Percentiles rank a stretch among this genome's conserved stretches.
phyloP scores from a whole-genome alignment of 2,888 invertebrate genomes.

The Therioaphis trifolii region DNA sequence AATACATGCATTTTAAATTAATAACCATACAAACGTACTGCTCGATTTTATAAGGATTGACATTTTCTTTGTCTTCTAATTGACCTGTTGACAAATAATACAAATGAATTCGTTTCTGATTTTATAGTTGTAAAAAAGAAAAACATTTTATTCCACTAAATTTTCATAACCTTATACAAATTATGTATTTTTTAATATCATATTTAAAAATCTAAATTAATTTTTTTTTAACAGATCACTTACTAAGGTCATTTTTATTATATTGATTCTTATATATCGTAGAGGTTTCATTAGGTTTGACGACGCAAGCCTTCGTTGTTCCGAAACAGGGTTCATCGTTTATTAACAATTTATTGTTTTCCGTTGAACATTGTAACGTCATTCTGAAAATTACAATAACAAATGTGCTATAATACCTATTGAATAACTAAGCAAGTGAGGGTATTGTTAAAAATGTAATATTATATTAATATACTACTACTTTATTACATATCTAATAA shows the following conservation, averaged over 20 bases:
- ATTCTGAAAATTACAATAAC: background rate
- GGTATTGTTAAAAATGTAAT: no score
- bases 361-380: background rate
- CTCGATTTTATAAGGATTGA: background rate
- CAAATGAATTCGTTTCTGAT: background rate
- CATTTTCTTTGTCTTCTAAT: constrained; percentile 37
- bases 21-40: background rate
- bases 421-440: no score
- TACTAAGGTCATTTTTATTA: no score
- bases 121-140: background rate
- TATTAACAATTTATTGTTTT: background rate
- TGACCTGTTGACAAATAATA: background rate
- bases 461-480: no score
- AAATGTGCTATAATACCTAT: background rate
- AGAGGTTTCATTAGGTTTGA: background rate
- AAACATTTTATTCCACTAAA: background rate
- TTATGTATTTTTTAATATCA: no score
- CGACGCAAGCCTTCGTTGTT: background rate
- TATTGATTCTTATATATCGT: background rate
- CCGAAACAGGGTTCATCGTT: background rate
- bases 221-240: background rate
- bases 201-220: no score
- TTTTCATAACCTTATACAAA: background rate
- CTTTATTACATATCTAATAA: no score
- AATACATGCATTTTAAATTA: background rate